Evolutionary conservation across 2,888 invertebrate genomes (phyloP), one percentile per base, ranked within the genome.

Genomic region (Drosophila limbata): DNA sequence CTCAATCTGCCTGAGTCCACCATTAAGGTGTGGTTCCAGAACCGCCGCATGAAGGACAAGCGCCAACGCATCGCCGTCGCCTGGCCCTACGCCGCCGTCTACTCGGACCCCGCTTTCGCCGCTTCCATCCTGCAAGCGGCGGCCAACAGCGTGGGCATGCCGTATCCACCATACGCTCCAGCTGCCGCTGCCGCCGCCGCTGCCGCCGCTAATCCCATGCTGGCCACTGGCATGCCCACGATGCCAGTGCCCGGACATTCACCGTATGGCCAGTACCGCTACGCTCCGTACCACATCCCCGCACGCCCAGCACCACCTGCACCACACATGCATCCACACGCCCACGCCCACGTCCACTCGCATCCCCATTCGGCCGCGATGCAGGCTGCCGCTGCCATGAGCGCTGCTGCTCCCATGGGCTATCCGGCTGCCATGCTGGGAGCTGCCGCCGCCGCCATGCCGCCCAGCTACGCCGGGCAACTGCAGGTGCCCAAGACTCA

Each of bases 21-120:
- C 2, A 99, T 99, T 80, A 99, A 99, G 96, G 99, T 99, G 8
- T 99, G 99, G 99, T 99, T 99, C 92, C 92, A 93, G 79, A 92
- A 92, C 55, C 91, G 92, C 2, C 92, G 92, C 77, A 92, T 92
- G 92, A 92, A 99, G 91, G 99, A 99, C 93, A 99, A 99, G 90
- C 95, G 99, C 0, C 99, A 99, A 91, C 94, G 98, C 15, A 96
- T 98, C 92, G 97, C 98, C 0, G 95, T 98, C 81, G 96, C 97
- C 0, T 99, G 99, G 98, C 98, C 98, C 0, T 98, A 98, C 93
- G 96, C 97, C 0, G 97, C 97, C 0, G 97, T 98, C 63, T 98
- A 98, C 93, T 96, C 97, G 31, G 98, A 99, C 89, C 98, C 98
- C 0, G 96, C 97, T 0, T 95, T 99, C 86, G 98, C 98, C 5